Conservation (phyloP, 2,113 vertebrate species). For the Lonchura striata region DNA sequence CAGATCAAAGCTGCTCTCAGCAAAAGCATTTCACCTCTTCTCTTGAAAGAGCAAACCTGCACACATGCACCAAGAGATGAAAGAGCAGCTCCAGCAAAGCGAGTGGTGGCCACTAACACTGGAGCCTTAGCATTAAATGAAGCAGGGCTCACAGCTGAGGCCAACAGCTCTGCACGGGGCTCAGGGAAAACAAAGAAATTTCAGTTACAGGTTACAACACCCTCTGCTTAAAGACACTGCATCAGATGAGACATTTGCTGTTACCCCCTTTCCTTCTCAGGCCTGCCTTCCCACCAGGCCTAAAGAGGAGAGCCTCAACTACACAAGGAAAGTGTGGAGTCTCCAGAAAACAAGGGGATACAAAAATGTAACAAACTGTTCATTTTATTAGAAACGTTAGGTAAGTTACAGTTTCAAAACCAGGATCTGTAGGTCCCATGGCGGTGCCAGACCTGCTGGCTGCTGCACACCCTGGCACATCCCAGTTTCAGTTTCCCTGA, state of each 20-base stretch:
- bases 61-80: background rate
- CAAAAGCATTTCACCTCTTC: background rate
- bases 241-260: accelerated
- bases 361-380: background rate
- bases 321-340: background rate
- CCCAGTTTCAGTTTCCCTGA: background rate
- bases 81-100: background rate
- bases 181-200: background rate
- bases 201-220: background rate
- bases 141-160: accelerated
- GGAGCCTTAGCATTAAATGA: accelerated
- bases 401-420: conserved; percentile 3
- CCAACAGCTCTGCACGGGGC: accelerated
- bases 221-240: background rate
- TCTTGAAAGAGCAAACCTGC: background rate
- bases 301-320: background rate
- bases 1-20: background rate
- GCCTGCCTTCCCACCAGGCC: background rate
- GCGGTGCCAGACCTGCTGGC: background rate
- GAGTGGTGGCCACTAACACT: accelerated
- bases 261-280: background rate
- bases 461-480: background rate
- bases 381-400: conserved; percentile 37
- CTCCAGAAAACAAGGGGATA: conserved; percentile 40
- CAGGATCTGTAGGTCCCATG: background rate